A percentile compares a stretch with the other conserved stretches of the same genome.
phyloP scores from a whole-genome alignment of 53 echinoderm and acorn worm species.

The Arbacia lixula region DNA sequence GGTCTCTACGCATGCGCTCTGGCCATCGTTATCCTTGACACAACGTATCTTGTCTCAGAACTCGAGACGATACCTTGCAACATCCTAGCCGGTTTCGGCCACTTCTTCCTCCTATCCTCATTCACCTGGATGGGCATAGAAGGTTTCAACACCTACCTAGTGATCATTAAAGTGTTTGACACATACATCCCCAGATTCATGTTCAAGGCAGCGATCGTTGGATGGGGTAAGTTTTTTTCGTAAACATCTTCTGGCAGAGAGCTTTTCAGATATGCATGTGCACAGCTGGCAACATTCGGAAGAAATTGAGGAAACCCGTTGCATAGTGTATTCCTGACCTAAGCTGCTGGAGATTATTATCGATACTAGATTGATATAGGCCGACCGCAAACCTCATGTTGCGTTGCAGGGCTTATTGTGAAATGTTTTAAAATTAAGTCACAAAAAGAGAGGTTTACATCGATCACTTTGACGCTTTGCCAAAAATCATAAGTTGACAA shows the following conservation, averaged over 20 bases:
- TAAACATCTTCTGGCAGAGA: not conserved
- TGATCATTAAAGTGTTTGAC: not conserved
- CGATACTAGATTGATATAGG: too few relatives aligned
- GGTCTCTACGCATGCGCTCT: not conserved
- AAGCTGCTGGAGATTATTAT: too few relatives aligned
- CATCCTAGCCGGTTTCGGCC: constrained; percentile 8
- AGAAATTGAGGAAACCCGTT: not conserved
- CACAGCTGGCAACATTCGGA: too few relatives aligned
- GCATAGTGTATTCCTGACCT: too few relatives aligned
- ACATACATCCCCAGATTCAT: constrained; percentile 3
- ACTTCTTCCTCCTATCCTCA: constrained; percentile 11
- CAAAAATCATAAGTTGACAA: too few relatives aligned
- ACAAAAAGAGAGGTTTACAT: too few relatives aligned
- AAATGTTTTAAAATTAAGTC: too few relatives aligned
- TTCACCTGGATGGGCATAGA: constrained; percentile 10
- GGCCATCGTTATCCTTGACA: not conserved
- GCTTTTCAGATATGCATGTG: too few relatives aligned
- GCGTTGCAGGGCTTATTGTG: too few relatives aligned
- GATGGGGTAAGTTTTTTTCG: not conserved
- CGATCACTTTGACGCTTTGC: too few relatives aligned
- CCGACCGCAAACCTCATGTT: too few relatives aligned
- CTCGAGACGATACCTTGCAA: not conserved
- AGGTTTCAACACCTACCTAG: not conserved
- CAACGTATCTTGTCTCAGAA: not conserved
- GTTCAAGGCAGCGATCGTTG: not conserved